Base-by-base conservation (phyloP, 2,113 vertebrate species). In the Strigops habroptila region DNA sequence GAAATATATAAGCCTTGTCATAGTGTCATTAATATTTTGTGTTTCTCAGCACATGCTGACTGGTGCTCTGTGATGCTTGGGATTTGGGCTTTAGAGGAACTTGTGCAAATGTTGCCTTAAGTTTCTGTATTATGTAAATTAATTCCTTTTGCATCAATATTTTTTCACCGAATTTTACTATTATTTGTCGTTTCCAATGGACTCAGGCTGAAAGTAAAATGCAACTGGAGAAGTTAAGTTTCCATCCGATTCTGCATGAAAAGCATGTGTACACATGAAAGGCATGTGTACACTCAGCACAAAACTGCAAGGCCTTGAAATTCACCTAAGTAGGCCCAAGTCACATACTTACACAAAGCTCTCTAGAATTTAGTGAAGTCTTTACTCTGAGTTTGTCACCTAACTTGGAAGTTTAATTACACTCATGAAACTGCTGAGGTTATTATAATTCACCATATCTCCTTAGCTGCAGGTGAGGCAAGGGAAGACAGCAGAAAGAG, bases 21-120 rank as follows among this genome's bases (percentile, higher is more conserved):
- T 27, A 18, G 68, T 65, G 76, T 62, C 63, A 71, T 96, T 93
- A 94, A 91, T 91, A 82, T 86, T 95, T 95, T 67, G 64, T 91
- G 78, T 83, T 93, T 94, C 73, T 96, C 62, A 57, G 63, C 75
- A 69, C 60, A 46, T 76, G 63, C 63, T 95, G 89, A 44, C 35
- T 88, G 57, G n/a, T 80, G 33, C 52, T 88, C 39, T 90, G 59
- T 65, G 82, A 35, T 0, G 0, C 49, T 91, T 92, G 49, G 64
- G 35, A 74, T 77, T 62, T 57, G 39, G n/a, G 33, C 48, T 95
- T 82, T 25, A 27, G 59, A 71, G 90, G 33, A 77, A 9, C 35
- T 92, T 6, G 3, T 91, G n/a, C 59, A 86, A 86, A 69, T 52
- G 46, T 52, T 92, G 35, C 75, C 71, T 77, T 90, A 2, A 17